Evolutionary conservation across 2,113 vertebrate genomes (phyloP), one percentile per base, ranked within the genome.

Genomic region (Oriolus oriolus): DNA sequence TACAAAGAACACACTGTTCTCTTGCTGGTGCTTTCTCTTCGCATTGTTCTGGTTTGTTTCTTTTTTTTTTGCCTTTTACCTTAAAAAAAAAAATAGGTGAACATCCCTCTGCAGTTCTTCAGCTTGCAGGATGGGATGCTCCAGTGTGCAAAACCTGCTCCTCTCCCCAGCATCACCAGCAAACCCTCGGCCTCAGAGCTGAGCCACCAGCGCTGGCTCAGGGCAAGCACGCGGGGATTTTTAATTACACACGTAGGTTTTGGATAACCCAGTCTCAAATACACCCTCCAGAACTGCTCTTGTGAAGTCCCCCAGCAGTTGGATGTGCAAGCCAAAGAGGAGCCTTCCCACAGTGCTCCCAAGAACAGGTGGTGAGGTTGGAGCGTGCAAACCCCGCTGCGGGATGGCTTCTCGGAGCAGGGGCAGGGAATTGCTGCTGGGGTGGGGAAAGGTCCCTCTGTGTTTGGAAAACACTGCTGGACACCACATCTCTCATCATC

Each of bases 1-100:
- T 96, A 97, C 95, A 97, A 96, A 96, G 93, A 96, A 94, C 95
- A 90, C 42, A 84, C 92, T 97, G 93, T 97, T 96, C 95, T 97
- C 82, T 93, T 57, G 88, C 93, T 96, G 88, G 47, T 95, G 79
- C 88, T 97, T 97, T 97, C 92, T 56, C 73, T 95, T 90, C 78
- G 88, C 87, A 96, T 96, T 94, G 90, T 95, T 95, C 84, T 87
- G 80, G 31, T 70, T 78, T 84, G 59, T 52, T 87, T 52, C 3
- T 33, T 24, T 30, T 3, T n/a, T 33, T 13, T 26, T 26, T 20
- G 1, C 4, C 3, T 13, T 80, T 68, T 49, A 3, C 8, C 13
- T 37, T 56, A 8, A 60, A 47, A 49, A 66, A 88, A 79, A 28
- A 56, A 41, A 87, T 39, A 91, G 90, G 81, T 89, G 84, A 78